Evolutionary conservation across 2,888 invertebrate genomes (phyloP).

Genomic region (Aspidiotus destructor): DNA sequence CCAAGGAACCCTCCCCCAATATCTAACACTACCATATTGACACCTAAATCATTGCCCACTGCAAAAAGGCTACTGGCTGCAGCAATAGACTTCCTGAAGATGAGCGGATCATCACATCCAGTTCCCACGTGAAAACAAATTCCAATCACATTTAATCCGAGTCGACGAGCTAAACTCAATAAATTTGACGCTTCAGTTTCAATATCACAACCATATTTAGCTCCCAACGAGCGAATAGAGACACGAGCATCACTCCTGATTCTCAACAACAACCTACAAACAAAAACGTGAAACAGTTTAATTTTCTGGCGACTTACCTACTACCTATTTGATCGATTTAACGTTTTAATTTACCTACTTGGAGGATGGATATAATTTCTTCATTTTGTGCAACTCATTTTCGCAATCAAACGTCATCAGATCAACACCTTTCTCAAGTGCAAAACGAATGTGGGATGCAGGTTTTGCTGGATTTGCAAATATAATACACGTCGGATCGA

Average conservation of each 20-base stretch:
- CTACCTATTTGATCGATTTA: too few relatives aligned
- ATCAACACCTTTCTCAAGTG: constrained; percentile 61
- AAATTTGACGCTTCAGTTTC: constrained; percentile 62
- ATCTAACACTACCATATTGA: constrained; percentile 68
- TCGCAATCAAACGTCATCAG: constrained; percentile 92
- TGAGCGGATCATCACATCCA: constrained; percentile 72
- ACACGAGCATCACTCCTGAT: constrained; percentile 77
- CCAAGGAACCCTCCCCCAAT: constrained; percentile 89
- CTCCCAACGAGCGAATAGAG: constrained; percentile 79
- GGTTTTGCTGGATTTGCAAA: constrained; percentile 96
- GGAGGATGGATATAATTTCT: constrained; percentile 68
- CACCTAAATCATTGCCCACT: constrained; percentile 61
- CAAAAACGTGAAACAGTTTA: background rate
- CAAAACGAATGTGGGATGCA: constrained; percentile 77
- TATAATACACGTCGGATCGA: constrained; percentile 70
- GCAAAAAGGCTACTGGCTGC: constrained; percentile 65
- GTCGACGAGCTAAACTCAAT: constrained; percentile 60
- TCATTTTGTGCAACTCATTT: constrained; percentile 81
- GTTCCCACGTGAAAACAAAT: constrained; percentile 90
- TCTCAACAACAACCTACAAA: constrained; percentile 66
- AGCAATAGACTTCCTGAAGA: constrained; percentile 69
- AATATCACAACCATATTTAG: constrained; percentile 89
- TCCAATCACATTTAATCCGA: constrained; percentile 60
- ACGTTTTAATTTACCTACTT: constrained; percentile 49
- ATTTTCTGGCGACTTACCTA: background rate